These are phyloP conservation scores for Chrysolina oricalcia DNA, from an alignment of 2,888 invertebrate species.

Conservation along the genomic window DNA sequence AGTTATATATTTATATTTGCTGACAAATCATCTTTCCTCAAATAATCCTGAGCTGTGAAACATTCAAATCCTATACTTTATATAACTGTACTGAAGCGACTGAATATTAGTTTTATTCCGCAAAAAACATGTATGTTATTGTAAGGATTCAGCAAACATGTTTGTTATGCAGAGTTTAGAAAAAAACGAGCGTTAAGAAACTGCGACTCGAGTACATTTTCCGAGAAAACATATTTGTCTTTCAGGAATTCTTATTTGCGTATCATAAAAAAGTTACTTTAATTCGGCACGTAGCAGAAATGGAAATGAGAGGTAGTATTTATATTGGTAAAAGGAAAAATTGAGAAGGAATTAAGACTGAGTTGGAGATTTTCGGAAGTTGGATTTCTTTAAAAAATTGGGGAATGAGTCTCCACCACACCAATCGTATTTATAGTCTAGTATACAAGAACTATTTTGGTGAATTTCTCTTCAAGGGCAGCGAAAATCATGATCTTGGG, in stretches of 20 bases:
- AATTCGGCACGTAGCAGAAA: neutral
- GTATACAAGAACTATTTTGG: too few species aligned
- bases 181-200: neutral
- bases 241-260: neutral
- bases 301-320: neutral
- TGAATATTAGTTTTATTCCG: constrained; percentile 30
- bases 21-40: neutral
- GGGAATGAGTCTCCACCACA: too few species aligned
- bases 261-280: neutral
- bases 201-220: neutral
- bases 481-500: too few species aligned
- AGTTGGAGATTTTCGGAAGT: too few species aligned
- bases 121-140: constrained; percentile 11
- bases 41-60: too few species aligned
- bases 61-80: too few species aligned
- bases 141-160: constrained; percentile 20
- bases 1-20: neutral
- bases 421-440: too few species aligned
- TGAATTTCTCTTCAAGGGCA: too few species aligned
- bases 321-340: neutral
- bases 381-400: too few species aligned
- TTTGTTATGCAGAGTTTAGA: constrained; percentile 15
- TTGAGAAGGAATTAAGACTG: neutral
- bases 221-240: neutral
- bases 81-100: neutral